These are phyloP conservation scores for Nansenia antarctica DNA, from an alignment of 2,113 vertebrate genomes.

Conservation along the genomic window DNA sequence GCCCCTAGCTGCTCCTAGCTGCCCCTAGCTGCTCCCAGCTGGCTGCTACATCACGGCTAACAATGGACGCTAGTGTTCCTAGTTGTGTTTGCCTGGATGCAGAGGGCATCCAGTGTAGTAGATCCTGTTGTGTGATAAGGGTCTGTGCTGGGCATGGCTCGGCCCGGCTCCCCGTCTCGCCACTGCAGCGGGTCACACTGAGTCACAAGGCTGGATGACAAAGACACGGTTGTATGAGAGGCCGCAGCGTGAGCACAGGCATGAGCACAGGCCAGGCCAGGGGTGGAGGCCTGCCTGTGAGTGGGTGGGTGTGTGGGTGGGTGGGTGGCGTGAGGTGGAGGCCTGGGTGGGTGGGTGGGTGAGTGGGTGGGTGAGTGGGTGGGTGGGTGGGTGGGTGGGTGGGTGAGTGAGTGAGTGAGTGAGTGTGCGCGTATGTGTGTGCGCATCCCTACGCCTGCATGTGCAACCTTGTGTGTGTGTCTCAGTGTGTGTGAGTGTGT, in stretches of 20 bases:
- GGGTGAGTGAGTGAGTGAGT: not conserved
- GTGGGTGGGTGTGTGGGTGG: not conserved
- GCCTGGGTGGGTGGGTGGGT: not conserved
- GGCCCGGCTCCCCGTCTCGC: conserved; percentile 37
- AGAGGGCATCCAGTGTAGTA: conserved; percentile 46
- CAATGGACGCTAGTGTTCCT: conserved; percentile 71
- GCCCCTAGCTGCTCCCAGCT: too few species aligned
- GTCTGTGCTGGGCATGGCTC: conserved; percentile 54
- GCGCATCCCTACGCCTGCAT: not conserved
- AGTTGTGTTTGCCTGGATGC: not conserved
- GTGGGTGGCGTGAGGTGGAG: conserved; percentile 8
- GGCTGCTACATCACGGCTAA: conserved; percentile 63
- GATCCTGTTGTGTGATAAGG: conserved; percentile 64
- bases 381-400: not conserved
- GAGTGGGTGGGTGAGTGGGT: conserved; percentile 1
- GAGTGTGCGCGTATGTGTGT: not conserved
- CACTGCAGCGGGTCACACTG: conserved; percentile 64
- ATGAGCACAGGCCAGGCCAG: conserved; percentile 46
- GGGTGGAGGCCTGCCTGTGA: conserved; percentile 41
- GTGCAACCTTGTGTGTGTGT: not conserved
- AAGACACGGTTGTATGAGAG: conserved; percentile 74
- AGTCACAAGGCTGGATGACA: conserved; percentile 76
- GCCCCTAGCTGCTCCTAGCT: too few species aligned
- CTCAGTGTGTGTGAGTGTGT: not conserved
- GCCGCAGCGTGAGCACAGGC: too few species aligned